These are phyloP conservation scores for Lipophrys pholis DNA, from an alignment of 2,113 vertebrate species.

Conservation along the genomic window DNA sequence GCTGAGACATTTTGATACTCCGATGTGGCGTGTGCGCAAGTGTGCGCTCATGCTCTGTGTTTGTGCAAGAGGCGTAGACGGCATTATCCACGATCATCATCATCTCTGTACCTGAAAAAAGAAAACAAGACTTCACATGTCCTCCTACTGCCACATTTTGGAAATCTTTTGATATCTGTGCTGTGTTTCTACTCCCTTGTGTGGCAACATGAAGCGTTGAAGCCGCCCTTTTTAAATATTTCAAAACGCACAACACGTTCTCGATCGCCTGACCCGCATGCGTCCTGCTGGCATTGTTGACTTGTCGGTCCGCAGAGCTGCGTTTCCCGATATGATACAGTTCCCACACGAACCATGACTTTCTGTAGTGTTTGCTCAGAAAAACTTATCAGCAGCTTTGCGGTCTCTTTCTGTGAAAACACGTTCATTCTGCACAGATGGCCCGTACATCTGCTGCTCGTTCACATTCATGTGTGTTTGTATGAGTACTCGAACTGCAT, in stretches of 20 bases:
- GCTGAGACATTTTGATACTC: slow-evolving; percentile 46
- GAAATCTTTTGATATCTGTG: slow-evolving; percentile 48
- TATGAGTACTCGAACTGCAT: slow-evolving; percentile 56
- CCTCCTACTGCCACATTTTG: slow-evolving; percentile 31
- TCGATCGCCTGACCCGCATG: slow-evolving; percentile 40
- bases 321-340: too few species aligned
- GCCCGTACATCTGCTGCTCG: slow-evolving; percentile 7
- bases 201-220: slow-evolving; percentile 5
- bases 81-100: slow-evolving; percentile 1
- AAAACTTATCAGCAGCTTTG: slow-evolving; percentile 15
- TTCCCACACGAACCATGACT: neutral
- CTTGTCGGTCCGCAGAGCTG: too few species aligned
- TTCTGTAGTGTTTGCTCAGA: slow-evolving; percentile 10
- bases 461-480: slow-evolving; percentile 12
- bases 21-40: slow-evolving; percentile 2
- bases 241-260: slow-evolving; percentile 18
- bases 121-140: neutral
- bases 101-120: too few species aligned
- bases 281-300: slow-evolving; percentile 2
- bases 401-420: slow-evolving; percentile 30
- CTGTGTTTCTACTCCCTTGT: slow-evolving; percentile 10
- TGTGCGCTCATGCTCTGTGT: neutral
- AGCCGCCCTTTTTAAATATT: slow-evolving; percentile 40
- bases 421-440: slow-evolving; percentile 12
- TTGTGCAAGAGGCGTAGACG: slow-evolving; percentile 1